These are phyloP conservation scores for Synanthedon andrenaeformis DNA, from an alignment of 2,888 invertebrate genomes.

Conservation along the genomic window DNA sequence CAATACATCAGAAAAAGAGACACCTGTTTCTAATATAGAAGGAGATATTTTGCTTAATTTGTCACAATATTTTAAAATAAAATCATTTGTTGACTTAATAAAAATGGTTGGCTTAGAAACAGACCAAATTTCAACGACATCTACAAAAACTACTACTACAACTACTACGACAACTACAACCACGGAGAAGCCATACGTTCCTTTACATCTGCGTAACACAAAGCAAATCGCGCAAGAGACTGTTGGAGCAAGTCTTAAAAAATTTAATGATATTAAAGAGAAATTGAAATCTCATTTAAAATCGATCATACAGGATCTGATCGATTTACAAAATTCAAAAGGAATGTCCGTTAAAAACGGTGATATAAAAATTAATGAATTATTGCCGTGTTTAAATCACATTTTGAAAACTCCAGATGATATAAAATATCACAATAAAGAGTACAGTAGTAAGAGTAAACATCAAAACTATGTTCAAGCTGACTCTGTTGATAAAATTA, in stretches of 20 bases:
- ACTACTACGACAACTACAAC: constrained; percentile 5
- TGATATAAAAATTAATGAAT: constrained; percentile 32
- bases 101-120: constrained; percentile 22
- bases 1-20: constrained; percentile 10
- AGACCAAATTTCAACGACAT: constrained; percentile 1
- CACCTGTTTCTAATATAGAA: constrained; percentile 23
- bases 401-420: constrained; percentile 8
- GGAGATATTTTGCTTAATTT: constrained; percentile 45
- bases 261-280: constrained; percentile 30
- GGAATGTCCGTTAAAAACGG: constrained; percentile 18
- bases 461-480: not conserved
- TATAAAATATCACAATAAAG: constrained; percentile 1
- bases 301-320: constrained; percentile 43
- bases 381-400: constrained; percentile 41
- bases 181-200: not conserved
- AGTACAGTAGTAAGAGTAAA: not conserved
- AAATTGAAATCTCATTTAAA: constrained; percentile 49
- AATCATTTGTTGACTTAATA: constrained; percentile 43
- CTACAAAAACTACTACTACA: constrained; percentile 4
- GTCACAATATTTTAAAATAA: constrained; percentile 50
- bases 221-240: not conserved
- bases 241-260: constrained; percentile 4
- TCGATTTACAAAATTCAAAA: constrained; percentile 36
- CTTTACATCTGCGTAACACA: no score
- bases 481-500: constrained; percentile 21